Conservation (phyloP, 2,113 vertebrate genomes). For the Solenodon paradoxus region DNA sequence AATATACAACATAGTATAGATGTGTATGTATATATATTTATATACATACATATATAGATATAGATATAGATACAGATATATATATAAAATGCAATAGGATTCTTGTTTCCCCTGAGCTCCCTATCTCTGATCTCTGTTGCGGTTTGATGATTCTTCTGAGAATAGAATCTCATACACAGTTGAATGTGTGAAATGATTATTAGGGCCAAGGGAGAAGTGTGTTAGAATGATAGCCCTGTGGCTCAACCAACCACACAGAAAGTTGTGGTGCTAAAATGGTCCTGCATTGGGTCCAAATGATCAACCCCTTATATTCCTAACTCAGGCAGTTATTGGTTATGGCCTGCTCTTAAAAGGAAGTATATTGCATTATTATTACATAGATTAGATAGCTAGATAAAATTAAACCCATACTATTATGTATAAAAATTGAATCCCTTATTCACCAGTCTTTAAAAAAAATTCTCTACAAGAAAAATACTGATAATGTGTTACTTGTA, state of each 20-base stretch:
- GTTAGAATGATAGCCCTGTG: background rate
- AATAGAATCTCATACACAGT: background rate
- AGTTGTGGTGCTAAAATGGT: background rate
- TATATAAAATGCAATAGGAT: background rate
- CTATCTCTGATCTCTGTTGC: background rate
- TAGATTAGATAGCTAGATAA: background rate
- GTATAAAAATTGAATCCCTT: background rate
- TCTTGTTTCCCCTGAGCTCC: background rate
- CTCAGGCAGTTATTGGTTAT: background rate
- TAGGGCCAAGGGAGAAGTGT: background rate
- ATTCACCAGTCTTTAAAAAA: background rate
- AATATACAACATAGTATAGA: too few relatives aligned
- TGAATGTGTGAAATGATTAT: background rate
- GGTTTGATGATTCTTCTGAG: background rate
- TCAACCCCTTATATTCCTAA: background rate
- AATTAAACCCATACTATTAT: background rate
- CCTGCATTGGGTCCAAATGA: background rate
- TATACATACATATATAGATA: too few relatives aligned
- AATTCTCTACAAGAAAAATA: background rate
- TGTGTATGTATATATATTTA: too few relatives aligned
- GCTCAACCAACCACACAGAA: background rate
- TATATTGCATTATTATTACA: background rate
- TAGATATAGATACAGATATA: too few relatives aligned
- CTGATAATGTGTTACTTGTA: background rate
- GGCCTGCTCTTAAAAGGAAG: background rate